Conservation (phyloP, 2,113 vertebrate genomes). For the Hiodon alosoides region DNA sequence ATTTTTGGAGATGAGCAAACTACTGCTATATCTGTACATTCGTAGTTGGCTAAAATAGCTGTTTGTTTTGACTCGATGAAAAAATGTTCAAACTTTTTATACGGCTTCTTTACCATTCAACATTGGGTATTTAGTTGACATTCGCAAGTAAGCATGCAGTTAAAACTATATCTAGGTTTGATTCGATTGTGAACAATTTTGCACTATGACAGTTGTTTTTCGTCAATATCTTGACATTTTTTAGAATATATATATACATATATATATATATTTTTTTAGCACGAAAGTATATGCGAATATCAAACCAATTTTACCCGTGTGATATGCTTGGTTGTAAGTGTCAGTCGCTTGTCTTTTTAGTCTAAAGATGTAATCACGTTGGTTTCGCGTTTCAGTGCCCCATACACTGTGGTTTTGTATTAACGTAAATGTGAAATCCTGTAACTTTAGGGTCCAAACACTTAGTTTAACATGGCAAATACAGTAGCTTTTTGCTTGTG, state of each 20-base stretch:
- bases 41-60: constrained; percentile 6
- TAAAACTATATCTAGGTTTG: constrained; percentile 9
- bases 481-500: constrained; percentile 7
- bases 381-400: not conserved
- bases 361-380: constrained; percentile 1
- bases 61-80: constrained; percentile 8
- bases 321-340: constrained; percentile 7
- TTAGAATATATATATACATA: not conserved
- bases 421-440: too few relatives aligned
- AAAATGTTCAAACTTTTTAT: constrained; percentile 1
- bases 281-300: constrained; percentile 6
- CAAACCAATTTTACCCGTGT: constrained; percentile 7
- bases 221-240: too few relatives aligned
- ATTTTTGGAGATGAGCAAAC: not conserved
- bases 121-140: constrained; percentile 1
- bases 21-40: constrained; percentile 8
- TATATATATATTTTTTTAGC: not conserved
- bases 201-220: not conserved
- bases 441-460: constrained; percentile 3
- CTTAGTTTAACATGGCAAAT: constrained; percentile 5
- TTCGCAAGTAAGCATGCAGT: constrained; percentile 7
- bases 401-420: too few relatives aligned
- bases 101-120: constrained; percentile 9
- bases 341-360: constrained; percentile 5
- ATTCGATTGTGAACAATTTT: constrained; percentile 3